Base-by-base conservation (phyloP, 2,888 invertebrate species). In the Byasa hedistus region DNA sequence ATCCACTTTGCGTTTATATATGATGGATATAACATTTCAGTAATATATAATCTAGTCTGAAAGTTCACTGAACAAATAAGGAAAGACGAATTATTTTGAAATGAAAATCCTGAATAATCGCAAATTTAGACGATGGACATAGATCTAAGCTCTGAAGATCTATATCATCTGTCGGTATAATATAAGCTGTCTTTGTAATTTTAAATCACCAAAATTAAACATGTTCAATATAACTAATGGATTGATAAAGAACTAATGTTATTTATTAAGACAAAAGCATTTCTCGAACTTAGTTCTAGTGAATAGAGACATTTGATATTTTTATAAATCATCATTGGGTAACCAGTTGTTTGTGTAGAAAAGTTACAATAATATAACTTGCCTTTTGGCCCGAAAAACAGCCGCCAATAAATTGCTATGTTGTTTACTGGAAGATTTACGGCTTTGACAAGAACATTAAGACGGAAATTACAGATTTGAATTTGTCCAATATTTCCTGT, bases 351-450 rank as follows among this genome's bases (percentile, higher is more conserved):
- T 63, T 63, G 32, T 19, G 63, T 63, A 63, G 55, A 36, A 56
- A 63, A 63, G 63, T 63, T 63, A 63, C 63, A 63, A 54, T 63
- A 57, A 62, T 56, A 62, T 62, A 56, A 63, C 57, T 63, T 63
- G 56, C 48, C 57, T 56, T n/a, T 63, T 63, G 56, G 57, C 63
- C 63, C 36, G 57, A 63, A 62, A 63, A 63, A 63, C 63, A 63
- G 63, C 63, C 63, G 63, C 63, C 63, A 63, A 63, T 63, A 63
- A 63, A 63, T 57, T 63, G 57, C 63, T 57, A 51, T 48, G 48
- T 57, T 63, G 63, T 63, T 63, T 63, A 57, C 57, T 48, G 48
- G 27, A 32, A 57, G 56, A 63, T 63, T 63, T 63, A 63, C 48
- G 57, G 27, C 63, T 22, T 51, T 48, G 63, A 51, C 57, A 48